Conservation (phyloP, 2,113 vertebrate genomes). For the Thymallus thymallus region DNA sequence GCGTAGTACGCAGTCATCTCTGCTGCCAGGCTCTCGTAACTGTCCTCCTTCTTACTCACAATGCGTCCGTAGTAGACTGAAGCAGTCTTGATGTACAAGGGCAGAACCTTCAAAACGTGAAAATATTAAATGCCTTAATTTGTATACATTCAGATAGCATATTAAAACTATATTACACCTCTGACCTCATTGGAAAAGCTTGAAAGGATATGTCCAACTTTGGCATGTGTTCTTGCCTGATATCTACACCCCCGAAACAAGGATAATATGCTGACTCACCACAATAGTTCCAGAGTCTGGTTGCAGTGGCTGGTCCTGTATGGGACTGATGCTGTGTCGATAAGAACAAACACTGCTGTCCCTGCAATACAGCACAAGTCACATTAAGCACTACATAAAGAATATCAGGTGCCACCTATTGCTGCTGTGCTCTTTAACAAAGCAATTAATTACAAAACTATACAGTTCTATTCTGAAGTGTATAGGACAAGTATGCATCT, state of each 20-base stretch:
- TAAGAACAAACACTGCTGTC: constrained; percentile 60
- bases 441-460: no score
- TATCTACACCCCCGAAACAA: no score
- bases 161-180: neutral
- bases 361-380: constrained; percentile 36
- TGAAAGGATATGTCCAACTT: no score
- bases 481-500: no score
- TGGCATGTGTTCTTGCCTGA: no score
- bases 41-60: constrained; percentile 36
- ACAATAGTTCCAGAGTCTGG: constrained; percentile 56
- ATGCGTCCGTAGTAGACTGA: constrained; percentile 68
- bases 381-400: neutral
- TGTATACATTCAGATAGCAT: neutral
- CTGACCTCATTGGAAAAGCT: no score
- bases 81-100: constrained; percentile 67
- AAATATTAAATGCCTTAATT: neutral
- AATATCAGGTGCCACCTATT: no score
- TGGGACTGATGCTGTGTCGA: constrained; percentile 60
- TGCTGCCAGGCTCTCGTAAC: constrained; percentile 51
- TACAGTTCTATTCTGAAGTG: no score
- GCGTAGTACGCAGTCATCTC: constrained; percentile 62
- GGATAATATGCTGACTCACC: constrained; percentile 46
- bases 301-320: constrained; percentile 58
- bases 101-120: constrained; percentile 60
- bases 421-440: no score